Conservation (phyloP, 2,797 vertebrate genomes). For the Aphelocoma californica region DNA sequence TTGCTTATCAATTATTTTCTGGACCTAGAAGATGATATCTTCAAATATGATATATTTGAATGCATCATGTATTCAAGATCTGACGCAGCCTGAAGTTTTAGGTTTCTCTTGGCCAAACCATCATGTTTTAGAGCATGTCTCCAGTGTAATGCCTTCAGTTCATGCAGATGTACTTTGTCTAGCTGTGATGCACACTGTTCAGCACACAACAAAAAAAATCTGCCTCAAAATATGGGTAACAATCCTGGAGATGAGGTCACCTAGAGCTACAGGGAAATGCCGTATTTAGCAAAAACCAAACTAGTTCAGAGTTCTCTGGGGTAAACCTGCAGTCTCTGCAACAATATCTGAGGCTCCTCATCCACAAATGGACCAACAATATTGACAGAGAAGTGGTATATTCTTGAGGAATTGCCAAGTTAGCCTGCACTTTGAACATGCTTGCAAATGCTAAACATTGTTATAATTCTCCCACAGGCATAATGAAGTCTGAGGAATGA, state of each 20-base stretch:
- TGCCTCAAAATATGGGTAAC: not conserved
- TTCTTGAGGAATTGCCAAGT: not conserved
- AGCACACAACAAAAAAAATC: not conserved
- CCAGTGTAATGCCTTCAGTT: not conserved
- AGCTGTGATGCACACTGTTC: not conserved
- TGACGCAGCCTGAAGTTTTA: not conserved
- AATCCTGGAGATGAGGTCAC: not conserved
- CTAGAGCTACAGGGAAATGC: not conserved
- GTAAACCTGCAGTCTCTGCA: not conserved
- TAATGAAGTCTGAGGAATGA: not conserved
- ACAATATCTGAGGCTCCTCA: not conserved
- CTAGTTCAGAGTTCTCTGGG: not conserved
- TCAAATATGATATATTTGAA: not conserved
- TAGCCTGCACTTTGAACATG: not conserved
- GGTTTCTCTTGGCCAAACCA: not conserved
- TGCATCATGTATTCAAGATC: not conserved
- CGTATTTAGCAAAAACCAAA: not conserved
- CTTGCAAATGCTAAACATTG: not conserved
- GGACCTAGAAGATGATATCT: not conserved
- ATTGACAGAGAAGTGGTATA: not conserved
- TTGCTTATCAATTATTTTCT: not conserved
- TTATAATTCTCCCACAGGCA: not conserved
- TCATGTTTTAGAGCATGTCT: not conserved
- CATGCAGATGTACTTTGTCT: fast-evolving
- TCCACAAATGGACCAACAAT: not conserved